Evolutionary conservation across 2,797 vertebrate species (phyloP).

Genomic region (Sorex maritimensis): DNA sequence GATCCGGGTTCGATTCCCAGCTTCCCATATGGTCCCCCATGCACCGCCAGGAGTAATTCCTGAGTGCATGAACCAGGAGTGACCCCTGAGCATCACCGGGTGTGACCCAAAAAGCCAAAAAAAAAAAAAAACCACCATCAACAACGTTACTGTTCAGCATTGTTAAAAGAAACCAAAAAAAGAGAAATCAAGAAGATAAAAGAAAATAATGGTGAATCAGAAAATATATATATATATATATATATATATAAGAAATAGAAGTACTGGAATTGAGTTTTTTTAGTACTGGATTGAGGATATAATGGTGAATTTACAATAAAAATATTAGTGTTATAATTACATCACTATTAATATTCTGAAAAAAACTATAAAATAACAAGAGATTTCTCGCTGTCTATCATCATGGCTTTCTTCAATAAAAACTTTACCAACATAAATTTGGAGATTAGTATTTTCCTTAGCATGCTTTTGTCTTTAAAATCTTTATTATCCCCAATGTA

Average conservation of each 20-base stretch:
- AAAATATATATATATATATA: background rate
- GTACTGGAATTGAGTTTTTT: too few relatives aligned
- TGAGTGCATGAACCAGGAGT: too few relatives aligned
- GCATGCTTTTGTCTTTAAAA: conserved; percentile 48
- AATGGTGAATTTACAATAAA: background rate
- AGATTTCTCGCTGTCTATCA: background rate
- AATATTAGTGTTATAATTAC: background rate
- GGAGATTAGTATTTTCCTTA: background rate
- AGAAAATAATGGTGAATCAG: background rate
- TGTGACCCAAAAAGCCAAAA: too few relatives aligned
- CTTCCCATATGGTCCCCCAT: too few relatives aligned
- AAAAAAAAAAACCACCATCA: background rate
- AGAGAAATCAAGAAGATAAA: background rate
- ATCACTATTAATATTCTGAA: background rate
- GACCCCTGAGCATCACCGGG: too few relatives aligned
- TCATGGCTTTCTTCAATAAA: background rate
- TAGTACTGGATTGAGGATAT: background rate
- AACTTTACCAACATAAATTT: background rate
- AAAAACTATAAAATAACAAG: background rate
- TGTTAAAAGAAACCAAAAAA: background rate
- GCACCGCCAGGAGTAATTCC: too few relatives aligned
- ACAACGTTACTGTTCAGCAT: background rate
- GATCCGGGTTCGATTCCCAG: too few relatives aligned
- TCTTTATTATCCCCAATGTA: background rate
- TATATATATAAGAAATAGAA: too few relatives aligned